Evolutionary conservation across 2,888 invertebrate genomes (phyloP), one percentile per base, ranked within the genome.

Genomic region (Nemotelus nigrinus): DNA sequence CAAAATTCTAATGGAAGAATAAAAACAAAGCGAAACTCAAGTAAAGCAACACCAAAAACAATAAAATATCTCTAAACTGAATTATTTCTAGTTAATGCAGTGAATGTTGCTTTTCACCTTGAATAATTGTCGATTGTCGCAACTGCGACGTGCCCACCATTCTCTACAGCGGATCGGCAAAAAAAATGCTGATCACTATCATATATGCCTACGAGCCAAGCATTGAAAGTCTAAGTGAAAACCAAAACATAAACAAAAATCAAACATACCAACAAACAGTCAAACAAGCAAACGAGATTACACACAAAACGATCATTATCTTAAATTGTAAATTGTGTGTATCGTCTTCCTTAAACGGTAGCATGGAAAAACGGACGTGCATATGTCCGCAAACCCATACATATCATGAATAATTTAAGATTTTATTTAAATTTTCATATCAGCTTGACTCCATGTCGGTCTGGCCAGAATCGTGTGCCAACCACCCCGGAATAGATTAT

Each of bases 401-500:
- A 5, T 8, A 63, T 3, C 4, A 65, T 65, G 45, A 39, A 50
- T 39, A 47, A 68, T 68, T 68, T 48, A n/a, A 3, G 41, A 68
- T 53, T 2, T 6, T 63, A 68, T 68, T 68, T 48, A 53, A 68
- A 68, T 68, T 68, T 53, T 68, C 50, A 3, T 68, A 39, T 41
- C 68, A 53, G 39, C 50, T 50, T 39, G 68, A 25, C 68, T 68
- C 50, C 39, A 48, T 7, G 47, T n/a, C 25, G 6, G 63, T 63
- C 53, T 47, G 2, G 41, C n/a, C 71, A n/a, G 3, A n/a, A 44
- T 58, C 58, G 58, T 58, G 47, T 44, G 60, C 47, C 60, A 58
- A 72, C 53, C 47, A 72, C 58, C 72, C 53, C 60, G 72, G 48
- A 72, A 72, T 72, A 60, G 58, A 72, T 47, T 63, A 57, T 44